These are phyloP conservation scores for Elephantulus edwardii DNA, from an alignment of 2,113 vertebrate genomes.

Conservation along the genomic window DNA sequence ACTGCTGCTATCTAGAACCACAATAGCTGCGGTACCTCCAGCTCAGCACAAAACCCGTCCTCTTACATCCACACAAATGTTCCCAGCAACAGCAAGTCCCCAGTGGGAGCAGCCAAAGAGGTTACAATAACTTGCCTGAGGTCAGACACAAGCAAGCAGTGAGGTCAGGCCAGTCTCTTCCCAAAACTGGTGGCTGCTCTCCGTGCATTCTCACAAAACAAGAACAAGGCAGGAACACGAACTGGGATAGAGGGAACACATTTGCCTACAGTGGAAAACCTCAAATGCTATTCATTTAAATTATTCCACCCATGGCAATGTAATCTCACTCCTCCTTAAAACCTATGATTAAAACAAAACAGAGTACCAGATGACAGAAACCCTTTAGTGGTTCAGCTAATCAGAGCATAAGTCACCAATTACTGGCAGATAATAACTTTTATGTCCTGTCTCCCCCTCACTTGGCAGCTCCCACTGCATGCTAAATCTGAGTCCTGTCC, in stretches of 20 bases:
- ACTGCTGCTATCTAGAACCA: background rate
- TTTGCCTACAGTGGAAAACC: constrained; percentile 12
- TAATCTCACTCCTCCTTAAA: constrained; percentile 31
- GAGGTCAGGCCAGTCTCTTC: background rate
- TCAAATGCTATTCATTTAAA: constrained; percentile 42
- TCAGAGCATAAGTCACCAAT: constrained; percentile 67
- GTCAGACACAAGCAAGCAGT: background rate
- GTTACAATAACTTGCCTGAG: constrained; percentile 1
- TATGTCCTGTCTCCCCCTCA: constrained; percentile 32
- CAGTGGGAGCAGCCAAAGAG: background rate
- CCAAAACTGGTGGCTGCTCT: background rate
- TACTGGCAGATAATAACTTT: constrained; percentile 58
- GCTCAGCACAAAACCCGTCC: background rate
- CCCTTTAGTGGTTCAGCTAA: constrained; percentile 49
- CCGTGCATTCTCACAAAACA: background rate
- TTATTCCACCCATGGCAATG: constrained; percentile 37
- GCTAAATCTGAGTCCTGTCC: constrained; percentile 49
- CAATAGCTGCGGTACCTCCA: background rate
- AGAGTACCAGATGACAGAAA: constrained; percentile 55
- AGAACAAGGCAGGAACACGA: background rate
- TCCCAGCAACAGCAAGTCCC: background rate
- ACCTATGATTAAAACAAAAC: constrained; percentile 53
- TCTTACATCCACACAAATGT: background rate
- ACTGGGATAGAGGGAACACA: background rate
- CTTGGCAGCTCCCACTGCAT: constrained; percentile 41